Conservation (phyloP, 2,797 vertebrate species). For the Platyrinchus mystaceus region DNA sequence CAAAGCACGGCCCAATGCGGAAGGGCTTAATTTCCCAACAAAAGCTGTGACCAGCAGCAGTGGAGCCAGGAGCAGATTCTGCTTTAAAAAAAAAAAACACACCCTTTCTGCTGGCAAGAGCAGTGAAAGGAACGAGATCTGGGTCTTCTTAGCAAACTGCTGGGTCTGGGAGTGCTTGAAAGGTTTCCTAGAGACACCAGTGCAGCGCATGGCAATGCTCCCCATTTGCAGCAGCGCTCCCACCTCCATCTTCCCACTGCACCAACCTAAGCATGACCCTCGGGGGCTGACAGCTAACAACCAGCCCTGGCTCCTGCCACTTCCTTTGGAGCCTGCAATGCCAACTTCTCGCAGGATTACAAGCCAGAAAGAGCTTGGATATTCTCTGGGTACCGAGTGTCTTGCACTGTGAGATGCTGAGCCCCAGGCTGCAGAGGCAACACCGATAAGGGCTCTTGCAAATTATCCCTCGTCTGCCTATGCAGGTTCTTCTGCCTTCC, state of each 20-base stretch:
- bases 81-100: not conserved
- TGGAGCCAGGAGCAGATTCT: not conserved
- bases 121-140: constrained; percentile 16
- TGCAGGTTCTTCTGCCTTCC: not conserved
- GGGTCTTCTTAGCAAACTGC: constrained; percentile 14
- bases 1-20: not conserved
- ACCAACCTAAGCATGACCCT: not conserved
- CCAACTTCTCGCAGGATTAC: not conserved
- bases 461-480: not conserved
- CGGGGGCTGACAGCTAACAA: not conserved
- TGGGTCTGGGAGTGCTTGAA: constrained; percentile 17
- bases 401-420: not conserved
- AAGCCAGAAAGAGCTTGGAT: not conserved
- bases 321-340: constrained; percentile 9
- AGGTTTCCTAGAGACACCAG: constrained; percentile 42
- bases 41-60: not conserved
- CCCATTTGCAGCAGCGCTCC: not conserved
- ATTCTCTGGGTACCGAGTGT: not conserved
- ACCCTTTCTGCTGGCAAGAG: not conserved
- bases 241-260: not conserved
- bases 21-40: not conserved
- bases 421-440: not conserved
- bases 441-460: not conserved
- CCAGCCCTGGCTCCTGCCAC: constrained; percentile 27
- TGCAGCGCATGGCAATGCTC: constrained; percentile 2